Evolutionary conservation across 92 coral and sea anemone species (phyloP), one percentile per base, ranked within the genome.

Genomic region (Micromussa lordhowensis): DNA sequence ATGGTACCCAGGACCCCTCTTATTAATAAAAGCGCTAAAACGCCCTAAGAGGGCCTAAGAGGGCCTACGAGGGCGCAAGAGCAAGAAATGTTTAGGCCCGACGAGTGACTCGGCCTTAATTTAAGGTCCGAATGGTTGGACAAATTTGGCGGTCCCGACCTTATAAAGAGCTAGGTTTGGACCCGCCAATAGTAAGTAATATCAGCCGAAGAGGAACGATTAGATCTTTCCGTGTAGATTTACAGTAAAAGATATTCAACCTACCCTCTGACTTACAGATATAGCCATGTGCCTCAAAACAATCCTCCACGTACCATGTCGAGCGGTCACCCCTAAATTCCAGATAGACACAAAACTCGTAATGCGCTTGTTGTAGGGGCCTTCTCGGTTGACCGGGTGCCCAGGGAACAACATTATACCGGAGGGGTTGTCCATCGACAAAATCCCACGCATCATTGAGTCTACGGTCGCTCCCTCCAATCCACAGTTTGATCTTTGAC

Each of bases 371-470:
- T 5, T 75, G 76, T 7, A 34, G 48, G 2, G 98, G 98, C 71
- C 98, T 84, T 81, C 85, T 84, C 2, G 98, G 98, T 40, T 95
- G 94, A 18, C 98, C 96, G 6, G 92, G 79, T 6, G 96, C 98
- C 98, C 98, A 95, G 21, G 98, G 98, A 21, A 88, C 98, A 36
- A 82, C 87, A 44, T 84, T 70, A 55, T 89, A 88, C 82, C 82
- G 87, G 68, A 95, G 94, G 36, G 98, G 91, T 51, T 88, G 72
- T 4, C 92, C 96, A 82, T 93, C 98, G 16, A 95, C 90, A 78
- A 91, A 95, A 72, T 95, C 96, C 82, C 94, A 95, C 18, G 89
- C 87, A 29, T 92, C 94, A 64, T 78, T 75, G 29, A 93, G 77
- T 36, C 93, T 85, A 73, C 79, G 79, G 85, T 95, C 98, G 49